A percentile compares a stretch with the other conserved stretches of the same genome.
Evolutionary conservation across 2,113 vertebrate species (phyloP).

Genomic region (Petaurus breviceps): DNA sequence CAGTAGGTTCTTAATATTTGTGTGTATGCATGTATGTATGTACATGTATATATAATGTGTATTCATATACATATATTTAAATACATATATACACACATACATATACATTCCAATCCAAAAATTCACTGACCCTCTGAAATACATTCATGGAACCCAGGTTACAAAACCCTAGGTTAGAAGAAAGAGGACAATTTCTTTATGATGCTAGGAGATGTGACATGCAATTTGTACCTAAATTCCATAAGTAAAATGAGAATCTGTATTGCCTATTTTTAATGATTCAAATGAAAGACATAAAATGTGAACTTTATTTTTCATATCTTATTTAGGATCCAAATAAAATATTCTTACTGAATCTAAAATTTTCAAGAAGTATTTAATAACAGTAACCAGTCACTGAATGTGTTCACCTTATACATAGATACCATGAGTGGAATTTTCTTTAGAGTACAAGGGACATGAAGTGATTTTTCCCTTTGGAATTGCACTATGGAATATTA

Average conservation of each 20-base stretch:
- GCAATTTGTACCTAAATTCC: neutral
- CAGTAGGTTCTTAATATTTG: neutral
- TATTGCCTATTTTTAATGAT: neutral
- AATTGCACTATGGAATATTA: constrained; percentile 59
- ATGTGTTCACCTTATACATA: constrained; percentile 65
- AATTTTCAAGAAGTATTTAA: constrained; percentile 74
- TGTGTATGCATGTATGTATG: too few relatives aligned
- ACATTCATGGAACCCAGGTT: neutral
- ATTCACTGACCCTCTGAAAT: neutral
- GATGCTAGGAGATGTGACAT: neutral
- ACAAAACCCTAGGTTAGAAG: neutral
- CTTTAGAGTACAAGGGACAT: constrained; percentile 69
- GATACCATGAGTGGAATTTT: constrained; percentile 61
- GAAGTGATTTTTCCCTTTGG: constrained; percentile 73
- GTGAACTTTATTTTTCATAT: constrained; percentile 45
- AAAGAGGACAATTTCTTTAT: neutral
- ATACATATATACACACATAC: neutral
- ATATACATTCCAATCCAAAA: neutral
- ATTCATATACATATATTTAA: neutral
- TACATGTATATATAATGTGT: neutral
- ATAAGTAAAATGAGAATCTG: neutral
- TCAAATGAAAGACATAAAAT: neutral
- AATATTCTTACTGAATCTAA: constrained; percentile 56
- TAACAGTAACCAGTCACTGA: constrained; percentile 58
- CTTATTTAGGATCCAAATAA: neutral